Evolutionary conservation across 2,888 invertebrate species (phyloP).

Genomic region (Pammene aurita): DNA sequence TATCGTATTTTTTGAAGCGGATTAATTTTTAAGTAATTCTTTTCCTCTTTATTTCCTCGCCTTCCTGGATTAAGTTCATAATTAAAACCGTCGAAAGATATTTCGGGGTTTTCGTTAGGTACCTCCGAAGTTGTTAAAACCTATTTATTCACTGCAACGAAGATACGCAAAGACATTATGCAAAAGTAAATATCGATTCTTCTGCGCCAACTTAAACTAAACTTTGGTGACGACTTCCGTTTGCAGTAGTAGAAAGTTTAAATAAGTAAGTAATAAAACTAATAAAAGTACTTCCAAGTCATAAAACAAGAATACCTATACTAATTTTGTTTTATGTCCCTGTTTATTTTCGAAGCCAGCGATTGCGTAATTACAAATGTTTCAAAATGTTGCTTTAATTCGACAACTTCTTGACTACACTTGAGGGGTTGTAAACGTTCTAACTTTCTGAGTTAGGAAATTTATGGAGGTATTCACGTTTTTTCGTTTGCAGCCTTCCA

Average conservation of each 20-base stretch:
- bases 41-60: neutral
- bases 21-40: neutral
- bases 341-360: constrained; percentile 31
- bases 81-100: constrained; percentile 11
- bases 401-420: constrained; percentile 13
- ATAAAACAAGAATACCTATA: constrained; percentile 24
- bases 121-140: neutral
- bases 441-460: constrained; percentile 3
- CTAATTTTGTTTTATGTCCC: constrained; percentile 22
- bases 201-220: constrained; percentile 4
- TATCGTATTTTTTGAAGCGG: neutral
- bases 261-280: too few species aligned
- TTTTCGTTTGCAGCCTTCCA: neutral
- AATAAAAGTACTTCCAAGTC: constrained; percentile 26
- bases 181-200: neutral
- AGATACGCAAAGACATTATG: too few species aligned
- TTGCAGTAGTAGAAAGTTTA: constrained; percentile 28
- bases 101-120: neutral
- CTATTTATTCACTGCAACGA: too few species aligned
- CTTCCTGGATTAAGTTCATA: constrained; percentile 4
- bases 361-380: constrained; percentile 30
- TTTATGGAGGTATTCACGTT: neutral
- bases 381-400: constrained; percentile 19
- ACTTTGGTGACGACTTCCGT: constrained; percentile 21
- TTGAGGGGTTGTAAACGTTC: constrained; percentile 12